These are phyloP conservation scores for Trachurus trachurus DNA, from an alignment of 2,797 vertebrate species.

Conservation along the genomic window DNA sequence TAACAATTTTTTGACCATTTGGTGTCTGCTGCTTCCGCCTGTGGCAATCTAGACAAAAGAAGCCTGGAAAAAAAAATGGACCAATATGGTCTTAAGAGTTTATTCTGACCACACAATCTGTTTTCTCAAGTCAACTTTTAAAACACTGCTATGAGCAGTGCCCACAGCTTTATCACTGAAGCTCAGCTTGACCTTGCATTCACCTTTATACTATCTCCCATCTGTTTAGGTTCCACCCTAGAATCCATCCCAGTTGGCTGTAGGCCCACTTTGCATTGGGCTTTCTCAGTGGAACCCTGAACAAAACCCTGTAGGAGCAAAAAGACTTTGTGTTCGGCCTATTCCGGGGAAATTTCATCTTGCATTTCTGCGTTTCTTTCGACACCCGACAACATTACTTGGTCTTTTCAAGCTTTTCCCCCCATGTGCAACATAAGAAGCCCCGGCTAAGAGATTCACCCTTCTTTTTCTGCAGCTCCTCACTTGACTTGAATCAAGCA, in stretches of 20 bases:
- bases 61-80: slow-evolving; percentile 59
- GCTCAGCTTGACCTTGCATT: slow-evolving; percentile 81
- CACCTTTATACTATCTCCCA: slow-evolving; percentile 86
- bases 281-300: slow-evolving; percentile 74
- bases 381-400: slow-evolving; percentile 26
- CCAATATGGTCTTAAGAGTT: slow-evolving; percentile 88
- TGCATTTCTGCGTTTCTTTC: slow-evolving; percentile 53
- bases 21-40: slow-evolving; percentile 85
- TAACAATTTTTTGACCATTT: slow-evolving; percentile 87
- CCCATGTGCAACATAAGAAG: slow-evolving; percentile 35
- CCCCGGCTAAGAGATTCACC: slow-evolving; percentile 14
- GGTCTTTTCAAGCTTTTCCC: slow-evolving; percentile 47
- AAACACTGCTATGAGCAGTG: slow-evolving; percentile 86
- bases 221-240: slow-evolving; percentile 85
- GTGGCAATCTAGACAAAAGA: slow-evolving; percentile 86
- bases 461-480: slow-evolving; percentile 28
- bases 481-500: slow-evolving; percentile 23
- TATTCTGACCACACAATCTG: slow-evolving; percentile 88
- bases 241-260: slow-evolving; percentile 83
- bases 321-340: slow-evolving; percentile 65
- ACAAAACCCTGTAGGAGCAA: slow-evolving; percentile 73
- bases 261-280: slow-evolving; percentile 82
- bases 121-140: slow-evolving; percentile 88
- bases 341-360: slow-evolving; percentile 63
- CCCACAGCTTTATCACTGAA: slow-evolving; percentile 86